phyloP scores from a whole-genome alignment of 2,113 vertebrate species.

The Rhabdomys dilectus region DNA sequence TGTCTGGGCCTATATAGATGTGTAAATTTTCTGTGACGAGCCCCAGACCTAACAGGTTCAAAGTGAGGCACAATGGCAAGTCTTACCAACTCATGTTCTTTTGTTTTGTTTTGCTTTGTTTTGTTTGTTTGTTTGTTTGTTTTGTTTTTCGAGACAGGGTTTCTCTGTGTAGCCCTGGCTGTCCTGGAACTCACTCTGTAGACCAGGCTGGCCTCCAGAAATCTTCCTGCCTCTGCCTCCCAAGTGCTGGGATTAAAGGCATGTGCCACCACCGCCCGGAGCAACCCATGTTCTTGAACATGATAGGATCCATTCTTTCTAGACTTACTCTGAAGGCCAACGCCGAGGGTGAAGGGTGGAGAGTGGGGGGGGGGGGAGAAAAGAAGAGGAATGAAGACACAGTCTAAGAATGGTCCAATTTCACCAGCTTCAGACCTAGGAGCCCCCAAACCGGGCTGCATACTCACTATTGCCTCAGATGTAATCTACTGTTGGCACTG shows the following conservation, averaged over 20 bases:
- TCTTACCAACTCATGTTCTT: neutral
- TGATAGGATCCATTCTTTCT: constrained; percentile 4
- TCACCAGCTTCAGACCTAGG: neutral
- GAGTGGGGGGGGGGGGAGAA: neutral
- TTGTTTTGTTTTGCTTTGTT: too few relatives aligned
- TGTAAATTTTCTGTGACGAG: constrained; percentile 14
- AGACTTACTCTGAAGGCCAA: neutral
- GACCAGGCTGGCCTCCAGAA: too few relatives aligned
- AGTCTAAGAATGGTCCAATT: neutral
- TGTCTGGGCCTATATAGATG: constrained; percentile 45
- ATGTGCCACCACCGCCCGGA: too few relatives aligned
- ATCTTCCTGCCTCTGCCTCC: too few relatives aligned
- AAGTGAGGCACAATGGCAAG: neutral
- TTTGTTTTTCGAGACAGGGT: too few relatives aligned
- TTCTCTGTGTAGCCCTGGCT: too few relatives aligned
- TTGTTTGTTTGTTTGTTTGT: too few relatives aligned
- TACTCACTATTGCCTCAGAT: neutral
- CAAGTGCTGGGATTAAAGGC: too few relatives aligned
- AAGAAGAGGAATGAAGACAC: neutral
- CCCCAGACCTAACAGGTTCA: neutral
- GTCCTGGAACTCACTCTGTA: too few relatives aligned
- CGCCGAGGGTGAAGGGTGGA: fast-evolving
- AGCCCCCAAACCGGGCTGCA: neutral
- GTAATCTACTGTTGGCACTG: neutral
- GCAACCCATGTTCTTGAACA: neutral